These are phyloP conservation scores for Anser cygnoides DNA, from an alignment of 2,113 vertebrate species.

Conservation along the genomic window DNA sequence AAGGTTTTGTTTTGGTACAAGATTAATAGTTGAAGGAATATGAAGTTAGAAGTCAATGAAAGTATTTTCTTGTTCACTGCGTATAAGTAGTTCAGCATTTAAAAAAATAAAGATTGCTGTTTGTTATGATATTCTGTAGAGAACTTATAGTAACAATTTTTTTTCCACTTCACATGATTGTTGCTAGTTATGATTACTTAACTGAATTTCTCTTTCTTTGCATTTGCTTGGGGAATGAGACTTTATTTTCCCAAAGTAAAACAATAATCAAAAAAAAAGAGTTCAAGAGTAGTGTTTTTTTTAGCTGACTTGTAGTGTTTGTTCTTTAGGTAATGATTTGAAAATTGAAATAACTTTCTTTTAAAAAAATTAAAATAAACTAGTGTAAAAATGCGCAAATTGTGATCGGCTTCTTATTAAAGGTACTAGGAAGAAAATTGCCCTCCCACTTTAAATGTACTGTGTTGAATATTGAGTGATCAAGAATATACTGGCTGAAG, in stretches of 20 bases:
- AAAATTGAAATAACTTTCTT: background rate
- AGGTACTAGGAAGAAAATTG: background rate
- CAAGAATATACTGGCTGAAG: background rate
- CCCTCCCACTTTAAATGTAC: background rate
- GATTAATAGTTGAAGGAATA: background rate
- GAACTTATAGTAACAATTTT: background rate
- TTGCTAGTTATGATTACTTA: background rate
- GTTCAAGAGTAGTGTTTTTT: background rate
- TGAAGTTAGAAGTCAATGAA: background rate
- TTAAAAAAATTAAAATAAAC: background rate
- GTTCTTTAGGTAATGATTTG: background rate
- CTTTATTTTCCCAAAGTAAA: background rate
- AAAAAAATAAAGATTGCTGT: background rate
- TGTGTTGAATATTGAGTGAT: background rate
- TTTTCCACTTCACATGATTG: background rate
- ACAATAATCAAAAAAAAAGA: background rate
- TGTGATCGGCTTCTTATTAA: background rate
- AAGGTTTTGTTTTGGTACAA: background rate
- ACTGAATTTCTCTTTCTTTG: background rate
- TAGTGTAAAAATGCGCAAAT: background rate
- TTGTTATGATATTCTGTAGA: background rate
- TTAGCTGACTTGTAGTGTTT: background rate
- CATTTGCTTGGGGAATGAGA: background rate
- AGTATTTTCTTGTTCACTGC: background rate
- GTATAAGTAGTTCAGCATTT: background rate